Percentiles rank a stretch among this genome's conserved stretches.
Evolutionary conservation across 2,888 invertebrate species (phyloP).

Genomic region (Diplazon laetatorius): DNA sequence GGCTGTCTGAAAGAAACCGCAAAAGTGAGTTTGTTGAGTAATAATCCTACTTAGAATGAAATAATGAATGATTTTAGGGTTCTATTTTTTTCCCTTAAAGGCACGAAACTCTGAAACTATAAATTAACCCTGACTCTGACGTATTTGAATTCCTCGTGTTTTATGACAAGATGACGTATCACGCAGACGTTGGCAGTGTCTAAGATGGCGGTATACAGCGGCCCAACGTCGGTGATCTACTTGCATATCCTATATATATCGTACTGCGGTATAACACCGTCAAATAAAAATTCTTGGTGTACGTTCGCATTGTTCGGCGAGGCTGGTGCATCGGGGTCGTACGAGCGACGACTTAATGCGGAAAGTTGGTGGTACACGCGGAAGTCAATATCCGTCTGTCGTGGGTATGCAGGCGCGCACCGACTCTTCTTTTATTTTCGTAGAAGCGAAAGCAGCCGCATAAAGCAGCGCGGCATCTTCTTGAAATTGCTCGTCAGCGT

Average conservation of each 20-base stretch:
- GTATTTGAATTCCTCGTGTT: slow-evolving; percentile 1
- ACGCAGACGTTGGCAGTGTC: not conserved
- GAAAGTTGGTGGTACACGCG: slow-evolving; percentile 66
- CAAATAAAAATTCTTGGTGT: slow-evolving; percentile 70
- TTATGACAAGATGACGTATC: slow-evolving; percentile 8
- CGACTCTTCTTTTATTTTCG: slow-evolving; percentile 12
- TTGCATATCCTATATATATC: slow-evolving; percentile 14
- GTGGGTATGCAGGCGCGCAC: slow-evolving; percentile 44
- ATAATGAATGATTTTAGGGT: no score
- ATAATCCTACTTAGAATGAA: no score
- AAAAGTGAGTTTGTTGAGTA: no score
- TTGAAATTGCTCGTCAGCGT: slow-evolving; percentile 59
- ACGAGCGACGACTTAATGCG: slow-evolving; percentile 68
- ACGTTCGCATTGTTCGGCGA: slow-evolving; percentile 62
- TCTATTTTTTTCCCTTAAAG: no score
- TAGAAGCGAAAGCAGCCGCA: slow-evolving; percentile 4
- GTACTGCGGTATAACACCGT: slow-evolving; percentile 37
- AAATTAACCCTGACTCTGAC: not conserved
- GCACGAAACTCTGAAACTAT: no score
- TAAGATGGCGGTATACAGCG: not conserved
- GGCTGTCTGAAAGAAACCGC: no score
- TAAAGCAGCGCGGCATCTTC: slow-evolving; percentile 35
- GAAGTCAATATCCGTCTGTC: slow-evolving; percentile 65
- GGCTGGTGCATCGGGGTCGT: slow-evolving; percentile 26
- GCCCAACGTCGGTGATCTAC: slow-evolving; percentile 15